Percentiles rank a stretch among this genome's conserved stretches.
Evolutionary conservation across 2,113 vertebrate species (phyloP).

Genomic region (Natator depressus): DNA sequence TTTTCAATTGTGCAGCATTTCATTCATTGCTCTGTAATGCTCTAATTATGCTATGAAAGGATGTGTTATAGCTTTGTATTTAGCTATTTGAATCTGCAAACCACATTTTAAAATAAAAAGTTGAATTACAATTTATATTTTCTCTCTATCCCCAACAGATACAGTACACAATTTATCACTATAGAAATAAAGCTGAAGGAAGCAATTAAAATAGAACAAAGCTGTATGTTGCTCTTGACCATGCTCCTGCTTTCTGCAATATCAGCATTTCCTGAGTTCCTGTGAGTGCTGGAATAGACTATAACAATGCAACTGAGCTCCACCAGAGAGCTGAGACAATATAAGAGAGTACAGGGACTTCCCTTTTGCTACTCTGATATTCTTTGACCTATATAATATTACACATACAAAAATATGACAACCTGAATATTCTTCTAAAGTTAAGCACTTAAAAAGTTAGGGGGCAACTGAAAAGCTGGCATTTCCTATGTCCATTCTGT

Average conservation of each 20-base stretch:
- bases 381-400: constrained; percentile 33
- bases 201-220: constrained; percentile 57
- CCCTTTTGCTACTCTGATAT: constrained; percentile 48
- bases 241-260: constrained; percentile 64
- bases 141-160: background rate
- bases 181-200: constrained; percentile 50
- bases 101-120: constrained; percentile 1
- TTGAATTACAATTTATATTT: constrained; percentile 33
- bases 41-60: constrained; percentile 12
- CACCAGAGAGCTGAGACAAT: constrained; percentile 72
- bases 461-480: too few species aligned
- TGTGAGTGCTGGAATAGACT: background rate
- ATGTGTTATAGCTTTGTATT: background rate
- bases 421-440: background rate
- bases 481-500: background rate
- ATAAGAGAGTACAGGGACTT: constrained; percentile 63
- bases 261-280: constrained; percentile 55
- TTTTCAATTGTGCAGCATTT: background rate
- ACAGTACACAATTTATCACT: constrained; percentile 13
- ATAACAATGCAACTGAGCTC: constrained; percentile 75
- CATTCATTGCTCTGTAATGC: background rate
- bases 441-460: background rate
- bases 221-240: constrained; percentile 54
- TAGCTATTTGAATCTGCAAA: constrained; percentile 23
- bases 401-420: background rate